These are phyloP conservation scores for Catajapyx aquilonaris DNA, from an alignment of 1,140 invertebrate species.

Conservation along the genomic window DNA sequence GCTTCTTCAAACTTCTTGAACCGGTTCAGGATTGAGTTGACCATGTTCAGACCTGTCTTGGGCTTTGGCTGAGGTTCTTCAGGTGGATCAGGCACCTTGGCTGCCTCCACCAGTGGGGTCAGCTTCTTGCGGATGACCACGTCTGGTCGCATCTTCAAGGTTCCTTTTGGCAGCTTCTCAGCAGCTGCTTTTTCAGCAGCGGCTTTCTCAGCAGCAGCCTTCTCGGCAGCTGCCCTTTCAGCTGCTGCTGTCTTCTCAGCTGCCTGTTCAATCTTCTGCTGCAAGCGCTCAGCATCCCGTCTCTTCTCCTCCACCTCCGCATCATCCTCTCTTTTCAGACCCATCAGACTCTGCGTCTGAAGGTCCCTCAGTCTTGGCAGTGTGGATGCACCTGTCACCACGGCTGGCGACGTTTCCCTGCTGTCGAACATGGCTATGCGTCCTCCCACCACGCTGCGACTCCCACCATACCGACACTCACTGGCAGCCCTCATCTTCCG, in stretches of 20 bases:
- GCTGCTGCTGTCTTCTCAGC: constrained; percentile 42
- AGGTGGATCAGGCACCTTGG: too few species aligned
- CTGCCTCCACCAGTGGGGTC: neutral
- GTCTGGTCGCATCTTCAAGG: neutral
- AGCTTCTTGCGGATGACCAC: neutral
- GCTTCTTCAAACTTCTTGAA: constrained; percentile 41
- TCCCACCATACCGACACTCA: neutral
- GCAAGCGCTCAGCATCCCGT: neutral
- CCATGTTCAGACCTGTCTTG: too few species aligned
- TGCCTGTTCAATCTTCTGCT: too few species aligned
- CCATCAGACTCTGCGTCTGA: neutral
- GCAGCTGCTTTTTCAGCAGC: constrained; percentile 23
- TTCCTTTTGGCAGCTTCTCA: neutral
- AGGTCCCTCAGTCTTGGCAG: neutral
- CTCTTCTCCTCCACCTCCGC: neutral
- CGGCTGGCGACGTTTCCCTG: neutral
- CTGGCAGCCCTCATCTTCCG: neutral
- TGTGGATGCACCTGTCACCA: neutral
- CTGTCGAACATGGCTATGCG: neutral
- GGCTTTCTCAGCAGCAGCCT: constrained; percentile 32
- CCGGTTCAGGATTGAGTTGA: constrained; percentile 37
- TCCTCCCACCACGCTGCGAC: neutral
- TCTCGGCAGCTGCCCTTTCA: constrained; percentile 41
- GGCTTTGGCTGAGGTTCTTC: too few species aligned
- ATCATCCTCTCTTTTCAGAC: neutral